A percentile compares a stretch with the other conserved stretches of the same genome.
Conservation (phyloP, 2,888 invertebrate species). For the Branchipolynoe longqiensis region DNA sequence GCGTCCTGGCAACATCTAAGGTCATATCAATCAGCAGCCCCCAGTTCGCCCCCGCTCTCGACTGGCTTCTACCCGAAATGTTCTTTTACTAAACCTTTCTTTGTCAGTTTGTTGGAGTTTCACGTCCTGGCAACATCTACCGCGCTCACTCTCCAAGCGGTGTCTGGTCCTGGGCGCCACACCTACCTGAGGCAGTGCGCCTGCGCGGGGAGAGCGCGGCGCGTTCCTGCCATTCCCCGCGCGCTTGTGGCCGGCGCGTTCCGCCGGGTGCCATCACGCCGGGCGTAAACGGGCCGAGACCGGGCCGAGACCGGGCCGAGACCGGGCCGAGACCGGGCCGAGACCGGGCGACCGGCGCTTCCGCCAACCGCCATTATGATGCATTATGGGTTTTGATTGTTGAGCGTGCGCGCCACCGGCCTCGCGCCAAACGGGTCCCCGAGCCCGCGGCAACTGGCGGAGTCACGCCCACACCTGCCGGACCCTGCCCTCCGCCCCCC, state of each 20-base stretch:
- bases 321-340: constrained; percentile 1
- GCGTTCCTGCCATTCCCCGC: constrained; percentile 25
- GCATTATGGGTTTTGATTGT: constrained; percentile 34
- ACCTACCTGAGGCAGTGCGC: too few relatives aligned
- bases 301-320: not conserved
- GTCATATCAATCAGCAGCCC: too few relatives aligned
- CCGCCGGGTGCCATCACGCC: constrained; percentile 6
- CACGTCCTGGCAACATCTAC: too few relatives aligned
- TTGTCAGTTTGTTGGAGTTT: too few relatives aligned
- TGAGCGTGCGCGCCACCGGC: constrained; percentile 19
- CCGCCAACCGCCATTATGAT: constrained; percentile 37
- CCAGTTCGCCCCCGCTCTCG: too few relatives aligned
- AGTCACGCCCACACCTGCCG: not conserved
- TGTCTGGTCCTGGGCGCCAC: too few relatives aligned
- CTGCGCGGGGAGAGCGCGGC: too few relatives aligned
- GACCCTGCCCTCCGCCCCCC: not conserved
- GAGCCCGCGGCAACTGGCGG: not conserved
- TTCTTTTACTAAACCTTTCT: too few relatives aligned
- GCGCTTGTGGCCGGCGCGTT: constrained; percentile 43
- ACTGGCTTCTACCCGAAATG: too few relatives aligned
- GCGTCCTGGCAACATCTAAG: too few relatives aligned
- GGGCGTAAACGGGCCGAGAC: constrained; percentile 9
- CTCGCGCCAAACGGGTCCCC: not conserved
- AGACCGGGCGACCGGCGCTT: not conserved
- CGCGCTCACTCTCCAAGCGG: too few relatives aligned